Evolutionary conservation across 2,888 invertebrate genomes (phyloP), one percentile per base, ranked within the genome.

Genomic region (Ennomos erosarius): DNA sequence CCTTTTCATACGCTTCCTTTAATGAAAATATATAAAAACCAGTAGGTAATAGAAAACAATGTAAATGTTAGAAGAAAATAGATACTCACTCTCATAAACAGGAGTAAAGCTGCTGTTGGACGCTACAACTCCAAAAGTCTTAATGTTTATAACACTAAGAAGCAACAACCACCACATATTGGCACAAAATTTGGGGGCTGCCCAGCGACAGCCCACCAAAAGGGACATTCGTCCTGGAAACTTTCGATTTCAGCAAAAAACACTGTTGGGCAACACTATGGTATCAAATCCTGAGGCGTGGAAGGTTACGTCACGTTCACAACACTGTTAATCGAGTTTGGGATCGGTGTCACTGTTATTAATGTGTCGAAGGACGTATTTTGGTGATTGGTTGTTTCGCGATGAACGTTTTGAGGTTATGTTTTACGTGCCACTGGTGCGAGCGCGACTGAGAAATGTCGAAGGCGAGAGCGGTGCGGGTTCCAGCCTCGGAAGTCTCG

Each of bases 111-210:
- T 87, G 69, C 66, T 81, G 69, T 88, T 87, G 35, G 84, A 79
- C 66, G 89, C 88, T 54, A 82, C 73, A 59, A 86, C 89, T 81
- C 82, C 87, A 73, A 87, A 84, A 69, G 86, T 82, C 79, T 88
- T 85, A 70, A 83, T 73, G 74, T 85, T 88, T 64, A 90, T 70
- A 75, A 87, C 88, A 91, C 91, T 90, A 68, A 92, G 76, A 77
- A 91, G 81, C 78, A 90, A 74, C 82, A 88, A 90, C 88, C 88
- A 92, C 92, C 91, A 93, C 92, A 93, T 93, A 79, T 78, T 91
- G 85, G 81, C 85, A 90, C 88, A 80, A 76, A 81, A 87, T 87
- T 90, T 88, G 84, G 87, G 90, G 92, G 91, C 91, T 91, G 92
- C 85, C 91, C 82, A 78, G 75, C 79, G 90, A 92, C 92, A 92